A percentile compares a stretch with the other conserved stretches of the same genome.
These are phyloP conservation scores for Melanostoma mellinum DNA, from an alignment of 2,888 invertebrate species.

Conservation along the genomic window DNA sequence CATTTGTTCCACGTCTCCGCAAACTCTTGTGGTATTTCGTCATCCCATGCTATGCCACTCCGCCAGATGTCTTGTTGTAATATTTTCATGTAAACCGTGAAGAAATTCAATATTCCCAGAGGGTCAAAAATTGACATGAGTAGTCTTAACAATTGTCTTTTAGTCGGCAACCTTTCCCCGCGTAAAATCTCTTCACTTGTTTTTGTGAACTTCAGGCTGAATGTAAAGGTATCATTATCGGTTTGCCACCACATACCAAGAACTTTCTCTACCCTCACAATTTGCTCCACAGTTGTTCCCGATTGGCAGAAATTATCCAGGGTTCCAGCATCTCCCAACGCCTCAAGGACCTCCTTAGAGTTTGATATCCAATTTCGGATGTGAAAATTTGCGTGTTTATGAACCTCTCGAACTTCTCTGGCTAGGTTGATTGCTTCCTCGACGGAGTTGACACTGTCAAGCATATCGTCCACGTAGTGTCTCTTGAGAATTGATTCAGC, in stretches of 20 bases:
- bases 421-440: constrained; percentile 27
- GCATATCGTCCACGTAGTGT: constrained; percentile 72
- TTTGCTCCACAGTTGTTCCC: constrained; percentile 40
- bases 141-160: constrained; percentile 61
- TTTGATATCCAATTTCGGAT: not conserved
- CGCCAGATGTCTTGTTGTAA: constrained; percentile 67
- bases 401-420: not conserved
- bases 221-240: constrained; percentile 46
- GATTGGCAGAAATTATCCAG: constrained; percentile 32
- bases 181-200: constrained; percentile 30
- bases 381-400: constrained; percentile 2
- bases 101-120: constrained; percentile 42
- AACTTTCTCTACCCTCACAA: constrained; percentile 51
- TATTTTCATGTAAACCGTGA: constrained; percentile 55
- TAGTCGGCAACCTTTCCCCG: constrained; percentile 53
- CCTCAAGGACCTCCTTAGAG: not conserved
- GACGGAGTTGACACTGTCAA: constrained; percentile 74
- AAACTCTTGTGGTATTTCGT: constrained; percentile 46
- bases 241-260: constrained; percentile 64
- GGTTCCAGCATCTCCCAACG: constrained; percentile 38
- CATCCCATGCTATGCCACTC: constrained; percentile 55
- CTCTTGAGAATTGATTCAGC: constrained; percentile 46
- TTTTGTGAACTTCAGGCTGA: constrained; percentile 54
- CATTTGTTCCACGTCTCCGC: constrained; percentile 43
- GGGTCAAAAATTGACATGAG: constrained; percentile 70